These are phyloP conservation scores for Microhierax caerulescens DNA, from an alignment of 2,797 vertebrate species.

Conservation along the genomic window DNA sequence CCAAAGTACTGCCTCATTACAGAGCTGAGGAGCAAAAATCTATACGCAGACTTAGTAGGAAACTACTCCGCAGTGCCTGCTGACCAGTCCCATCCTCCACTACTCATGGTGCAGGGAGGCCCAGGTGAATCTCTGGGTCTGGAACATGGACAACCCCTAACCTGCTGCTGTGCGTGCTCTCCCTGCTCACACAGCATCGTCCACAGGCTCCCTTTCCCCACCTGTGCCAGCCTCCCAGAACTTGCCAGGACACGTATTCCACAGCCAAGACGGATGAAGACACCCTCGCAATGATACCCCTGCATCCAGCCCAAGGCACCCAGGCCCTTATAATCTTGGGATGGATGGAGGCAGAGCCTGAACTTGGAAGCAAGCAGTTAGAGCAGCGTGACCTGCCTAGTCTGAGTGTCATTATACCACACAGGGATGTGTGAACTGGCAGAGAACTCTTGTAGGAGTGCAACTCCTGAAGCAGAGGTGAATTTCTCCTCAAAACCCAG, in stretches of 20 bases:
- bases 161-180: fast-evolving
- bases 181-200: background rate
- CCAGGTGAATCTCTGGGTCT: background rate
- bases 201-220: background rate
- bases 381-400: background rate
- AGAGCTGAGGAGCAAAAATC: background rate
- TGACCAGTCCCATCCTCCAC: background rate
- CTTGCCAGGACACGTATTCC: background rate
- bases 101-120: background rate
- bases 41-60: fast-evolving
- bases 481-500: background rate
- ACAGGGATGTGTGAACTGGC: fast-evolving
- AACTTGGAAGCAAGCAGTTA: background rate
- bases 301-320: background rate
- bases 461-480: background rate
- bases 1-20: fast-evolving
- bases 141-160: fast-evolving
- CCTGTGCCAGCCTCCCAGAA: background rate
- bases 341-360: background rate
- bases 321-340: background rate
- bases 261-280: background rate
- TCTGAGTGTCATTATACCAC: fast-evolving
- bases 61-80: background rate
- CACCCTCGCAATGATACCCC: fast-evolving
- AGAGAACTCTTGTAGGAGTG: background rate